Conservation (phyloP, 2,888 invertebrate genomes). For the Agrotis puta region DNA sequence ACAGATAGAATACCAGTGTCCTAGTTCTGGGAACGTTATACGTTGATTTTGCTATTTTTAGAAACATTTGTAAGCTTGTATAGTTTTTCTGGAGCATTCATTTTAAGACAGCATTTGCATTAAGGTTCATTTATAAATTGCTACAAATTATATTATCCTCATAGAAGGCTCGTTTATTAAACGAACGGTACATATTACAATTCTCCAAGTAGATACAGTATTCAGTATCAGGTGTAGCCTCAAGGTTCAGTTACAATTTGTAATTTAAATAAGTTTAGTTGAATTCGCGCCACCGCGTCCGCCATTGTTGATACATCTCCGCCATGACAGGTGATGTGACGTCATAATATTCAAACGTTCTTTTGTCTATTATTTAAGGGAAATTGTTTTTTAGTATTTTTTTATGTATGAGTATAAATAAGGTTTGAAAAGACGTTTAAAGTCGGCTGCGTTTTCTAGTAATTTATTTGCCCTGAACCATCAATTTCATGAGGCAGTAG, state of each 20-base stretch:
- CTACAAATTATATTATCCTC: constrained; percentile 12
- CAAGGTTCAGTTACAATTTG: constrained; percentile 76
- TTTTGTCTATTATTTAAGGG: constrained; percentile 61
- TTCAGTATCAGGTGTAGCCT: constrained; percentile 68
- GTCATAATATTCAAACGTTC: constrained; percentile 51
- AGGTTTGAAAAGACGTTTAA: too few species aligned
- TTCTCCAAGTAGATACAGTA: constrained; percentile 32
- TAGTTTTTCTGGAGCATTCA: background rate
- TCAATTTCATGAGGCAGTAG: background rate
- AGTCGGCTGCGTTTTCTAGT: background rate
- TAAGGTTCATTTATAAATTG: constrained; percentile 17
- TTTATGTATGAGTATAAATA: too few species aligned
- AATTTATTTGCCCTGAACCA: background rate
- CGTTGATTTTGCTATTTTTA: background rate
- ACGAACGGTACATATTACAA: constrained; percentile 34
- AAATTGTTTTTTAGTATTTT: constrained; percentile 51
- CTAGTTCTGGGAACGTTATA: background rate
- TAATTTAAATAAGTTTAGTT: constrained; percentile 78
- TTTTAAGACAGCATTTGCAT: background rate
- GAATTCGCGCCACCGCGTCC: constrained; percentile 64
- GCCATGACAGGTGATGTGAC: constrained; percentile 51
- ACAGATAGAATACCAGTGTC: background rate
- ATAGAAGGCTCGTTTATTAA: constrained; percentile 37
- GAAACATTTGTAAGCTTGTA: background rate
- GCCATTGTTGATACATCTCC: constrained; percentile 57